Base-by-base conservation (phyloP, 2,797 vertebrate genomes). In the Nothura maculosa region DNA sequence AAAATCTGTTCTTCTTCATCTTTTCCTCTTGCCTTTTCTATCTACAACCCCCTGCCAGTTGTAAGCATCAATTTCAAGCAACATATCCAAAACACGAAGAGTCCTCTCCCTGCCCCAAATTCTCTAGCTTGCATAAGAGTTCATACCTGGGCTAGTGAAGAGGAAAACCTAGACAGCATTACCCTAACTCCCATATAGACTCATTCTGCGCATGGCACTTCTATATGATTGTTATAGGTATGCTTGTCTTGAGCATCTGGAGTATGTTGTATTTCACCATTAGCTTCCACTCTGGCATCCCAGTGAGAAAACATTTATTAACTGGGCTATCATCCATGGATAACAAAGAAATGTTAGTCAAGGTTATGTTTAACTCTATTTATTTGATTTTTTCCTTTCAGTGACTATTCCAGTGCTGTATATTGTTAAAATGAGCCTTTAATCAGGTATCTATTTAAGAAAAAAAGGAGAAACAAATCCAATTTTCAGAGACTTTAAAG, bases 261-360 rank as follows among this genome's bases (percentile, higher is more conserved):
- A 95, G 91, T 89, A 87, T 85, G 95, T 73, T 81, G 75, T 58
- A 89, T 96, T 92, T 96, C 69, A 75, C 91, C 83, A 92, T 97
- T 96, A 97, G 97, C 97, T 97, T 96, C 85, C 92, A 96, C 89
- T 76, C 92, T 95, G 89, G 97, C 73, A 96, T 92, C 95, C 91
- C 92, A 96, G 96, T 92, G 85, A 96, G 93, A 97, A 96, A 97
- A 95, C 97, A 99, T 97, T 99, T 96, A 99, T 99, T 99, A 99
- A 99, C 98, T 97, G 98, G 96, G 98, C 97, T 97, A 97, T 98
- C 97, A 98, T 97, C 97, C 98, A 97, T 98, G 98, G 98, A 98
- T 97, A 98, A 98, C 97, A 97, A 85, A 97, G 90, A 95, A 89
- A 97, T 90, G 93, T 98, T 98, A 98, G 97, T 78, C 96, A 97